Conservation (phyloP, 2,888 invertebrate species). For the Trimorus sp. region DNA sequence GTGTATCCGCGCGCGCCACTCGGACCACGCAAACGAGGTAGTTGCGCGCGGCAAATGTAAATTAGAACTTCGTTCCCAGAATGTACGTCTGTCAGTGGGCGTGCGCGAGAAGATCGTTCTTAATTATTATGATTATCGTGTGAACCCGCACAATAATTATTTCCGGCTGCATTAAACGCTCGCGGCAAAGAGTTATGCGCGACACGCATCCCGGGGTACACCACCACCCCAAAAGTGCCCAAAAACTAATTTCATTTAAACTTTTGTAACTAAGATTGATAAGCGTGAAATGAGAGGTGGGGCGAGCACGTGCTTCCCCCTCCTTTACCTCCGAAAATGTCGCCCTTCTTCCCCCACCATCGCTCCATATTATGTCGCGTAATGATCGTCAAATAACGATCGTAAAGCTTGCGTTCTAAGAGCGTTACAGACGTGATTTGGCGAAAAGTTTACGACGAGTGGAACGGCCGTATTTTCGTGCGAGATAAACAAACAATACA, state of each 20-base stretch:
- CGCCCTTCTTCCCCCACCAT: no score
- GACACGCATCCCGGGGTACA: conserved; percentile 52
- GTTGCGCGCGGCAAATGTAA: conserved; percentile 46
- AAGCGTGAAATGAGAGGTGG: conserved; percentile 67
- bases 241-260: conserved; percentile 76
- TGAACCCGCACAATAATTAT: conserved; percentile 77
- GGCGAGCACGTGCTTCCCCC: neutral
- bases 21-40: conserved; percentile 17
- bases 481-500: no score
- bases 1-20: neutral
- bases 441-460: no score
- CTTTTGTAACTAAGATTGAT: conserved; percentile 73
- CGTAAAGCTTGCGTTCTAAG: no score
- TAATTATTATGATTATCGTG: conserved; percentile 79
- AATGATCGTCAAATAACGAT: no score
- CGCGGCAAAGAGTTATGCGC: conserved; percentile 66
- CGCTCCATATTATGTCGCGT: no score
- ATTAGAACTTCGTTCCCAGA: conserved; percentile 64
- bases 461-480: no score
- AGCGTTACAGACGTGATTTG: no score
- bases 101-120: conserved; percentile 67
- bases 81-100: conserved; percentile 49
- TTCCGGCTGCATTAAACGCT: conserved; percentile 76
- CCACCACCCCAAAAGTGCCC: conserved; percentile 20
- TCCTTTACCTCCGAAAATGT: no score